These are phyloP conservation scores for Caenorhabditis latens DNA, from an alignment of 1,140 invertebrate species.

Conservation along the genomic window DNA sequence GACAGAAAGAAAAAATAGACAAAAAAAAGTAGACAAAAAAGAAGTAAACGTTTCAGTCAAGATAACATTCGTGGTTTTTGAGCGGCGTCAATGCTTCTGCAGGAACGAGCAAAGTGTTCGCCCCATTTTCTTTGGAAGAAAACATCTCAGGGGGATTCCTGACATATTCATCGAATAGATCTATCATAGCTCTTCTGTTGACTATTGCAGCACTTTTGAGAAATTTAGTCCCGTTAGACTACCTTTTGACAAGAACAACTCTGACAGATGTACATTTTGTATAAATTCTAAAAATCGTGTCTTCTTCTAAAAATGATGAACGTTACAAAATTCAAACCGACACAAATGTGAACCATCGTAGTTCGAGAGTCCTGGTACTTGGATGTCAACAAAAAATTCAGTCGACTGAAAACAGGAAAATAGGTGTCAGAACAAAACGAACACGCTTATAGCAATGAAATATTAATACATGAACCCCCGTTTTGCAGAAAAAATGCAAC, in stretches of 20 bases:
- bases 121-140: neutral
- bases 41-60: constrained; percentile 36
- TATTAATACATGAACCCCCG: neutral
- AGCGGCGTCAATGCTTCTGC: constrained; percentile 22
- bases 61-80: constrained; percentile 47
- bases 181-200: neutral
- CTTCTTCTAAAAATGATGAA: too few species aligned
- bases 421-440: neutral
- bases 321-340: too few species aligned
- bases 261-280: neutral
- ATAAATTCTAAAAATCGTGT: too few species aligned
- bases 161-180: constrained; percentile 39
- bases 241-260: constrained; percentile 2
- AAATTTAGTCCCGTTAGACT: neutral
- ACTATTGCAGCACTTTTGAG: neutral
- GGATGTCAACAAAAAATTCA: too few species aligned
- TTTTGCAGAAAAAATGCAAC: constrained; percentile 23
- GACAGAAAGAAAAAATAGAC: neutral
- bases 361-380: too few species aligned
- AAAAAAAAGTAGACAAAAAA: constrained; percentile 5
- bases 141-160: constrained; percentile 45
- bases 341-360: too few species aligned
- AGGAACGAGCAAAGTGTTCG: constrained; percentile 12
- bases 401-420: neutral
- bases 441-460: neutral